A percentile compares a stretch with the other conserved stretches of the same genome.
phyloP scores from a whole-genome alignment of 2,797 vertebrate genomes.

The Onychomys leucogaster region DNA sequence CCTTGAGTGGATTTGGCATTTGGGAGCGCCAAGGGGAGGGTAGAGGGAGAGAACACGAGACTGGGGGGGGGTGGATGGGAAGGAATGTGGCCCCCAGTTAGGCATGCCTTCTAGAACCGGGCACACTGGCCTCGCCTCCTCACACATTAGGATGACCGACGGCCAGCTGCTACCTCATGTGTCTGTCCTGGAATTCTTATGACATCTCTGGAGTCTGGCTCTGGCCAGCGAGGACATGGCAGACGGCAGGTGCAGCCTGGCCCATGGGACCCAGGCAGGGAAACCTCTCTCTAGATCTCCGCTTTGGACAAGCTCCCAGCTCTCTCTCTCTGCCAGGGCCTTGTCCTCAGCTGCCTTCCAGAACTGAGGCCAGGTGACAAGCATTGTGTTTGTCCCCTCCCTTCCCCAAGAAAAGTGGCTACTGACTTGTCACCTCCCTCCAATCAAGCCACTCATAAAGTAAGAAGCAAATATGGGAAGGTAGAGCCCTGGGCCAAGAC shows the following conservation, averaged over 20 bases:
- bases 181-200: constrained; percentile 70
- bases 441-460: neutral
- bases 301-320: constrained; percentile 64
- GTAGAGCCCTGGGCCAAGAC: no score
- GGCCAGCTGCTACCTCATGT: neutral
- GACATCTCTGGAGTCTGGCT: constrained; percentile 44
- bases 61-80: fast-evolving
- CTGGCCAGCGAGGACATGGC: constrained; percentile 55
- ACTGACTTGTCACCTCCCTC: neutral
- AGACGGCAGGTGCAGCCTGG: constrained; percentile 53
- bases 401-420: neutral
- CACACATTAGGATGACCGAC: neutral
- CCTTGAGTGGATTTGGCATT: neutral
- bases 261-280: constrained; percentile 54
- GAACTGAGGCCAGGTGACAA: neutral
- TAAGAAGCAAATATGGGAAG: neutral
- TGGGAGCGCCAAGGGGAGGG: neutral
- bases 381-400: neutral
- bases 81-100: neutral
- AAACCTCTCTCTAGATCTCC: constrained; percentile 68
- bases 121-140: neutral
- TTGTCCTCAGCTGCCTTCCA: constrained; percentile 69
- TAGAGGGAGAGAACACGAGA: fast-evolving
- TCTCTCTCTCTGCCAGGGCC: constrained; percentile 54
- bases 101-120: fast-evolving